Conservation (phyloP, 2,113 vertebrate genomes). For the Stigmatopora argus region DNA sequence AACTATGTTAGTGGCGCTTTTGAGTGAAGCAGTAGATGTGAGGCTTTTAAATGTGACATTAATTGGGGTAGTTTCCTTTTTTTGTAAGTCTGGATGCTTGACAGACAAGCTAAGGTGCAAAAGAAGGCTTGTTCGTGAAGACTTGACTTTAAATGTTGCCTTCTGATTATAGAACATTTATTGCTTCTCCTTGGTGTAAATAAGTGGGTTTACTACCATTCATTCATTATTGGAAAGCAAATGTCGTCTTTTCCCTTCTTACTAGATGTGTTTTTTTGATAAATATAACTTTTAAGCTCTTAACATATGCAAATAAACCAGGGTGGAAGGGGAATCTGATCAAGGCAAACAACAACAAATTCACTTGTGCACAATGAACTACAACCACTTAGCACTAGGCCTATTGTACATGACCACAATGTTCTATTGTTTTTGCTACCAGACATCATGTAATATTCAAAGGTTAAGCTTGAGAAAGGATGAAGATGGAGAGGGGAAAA, state of each 20-base stretch:
- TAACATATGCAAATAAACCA: slow-evolving; percentile 59
- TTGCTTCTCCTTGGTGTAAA: slow-evolving; percentile 1
- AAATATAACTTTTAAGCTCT: neutral
- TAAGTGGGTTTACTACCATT: neutral
- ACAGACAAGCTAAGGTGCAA: slow-evolving; percentile 1
- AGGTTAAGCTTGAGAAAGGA: slow-evolving; percentile 30
- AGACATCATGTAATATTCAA: slow-evolving; percentile 49
- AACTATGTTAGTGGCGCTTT: neutral
- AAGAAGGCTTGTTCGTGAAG: neutral
- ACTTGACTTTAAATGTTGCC: neutral
- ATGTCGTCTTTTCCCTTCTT: neutral
- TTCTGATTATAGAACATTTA: neutral
- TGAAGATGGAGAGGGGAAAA: slow-evolving; percentile 34
- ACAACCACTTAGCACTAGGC: slow-evolving; percentile 62
- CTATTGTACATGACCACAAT: slow-evolving; percentile 62
- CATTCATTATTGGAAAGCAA: neutral
- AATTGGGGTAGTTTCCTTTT: neutral
- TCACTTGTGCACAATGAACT: slow-evolving; percentile 63
- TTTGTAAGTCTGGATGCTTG: neutral
- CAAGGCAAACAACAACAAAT: slow-evolving; percentile 56
- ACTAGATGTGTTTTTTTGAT: neutral
- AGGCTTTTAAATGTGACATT: neutral
- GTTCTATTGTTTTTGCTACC: slow-evolving; percentile 54
- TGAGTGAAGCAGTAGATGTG: neutral
- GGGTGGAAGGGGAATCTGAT: slow-evolving; percentile 38